Evolutionary conservation across 1,140 invertebrate species (phyloP), one percentile per base, ranked within the genome.

Genomic region (Drosophila simulans): DNA sequence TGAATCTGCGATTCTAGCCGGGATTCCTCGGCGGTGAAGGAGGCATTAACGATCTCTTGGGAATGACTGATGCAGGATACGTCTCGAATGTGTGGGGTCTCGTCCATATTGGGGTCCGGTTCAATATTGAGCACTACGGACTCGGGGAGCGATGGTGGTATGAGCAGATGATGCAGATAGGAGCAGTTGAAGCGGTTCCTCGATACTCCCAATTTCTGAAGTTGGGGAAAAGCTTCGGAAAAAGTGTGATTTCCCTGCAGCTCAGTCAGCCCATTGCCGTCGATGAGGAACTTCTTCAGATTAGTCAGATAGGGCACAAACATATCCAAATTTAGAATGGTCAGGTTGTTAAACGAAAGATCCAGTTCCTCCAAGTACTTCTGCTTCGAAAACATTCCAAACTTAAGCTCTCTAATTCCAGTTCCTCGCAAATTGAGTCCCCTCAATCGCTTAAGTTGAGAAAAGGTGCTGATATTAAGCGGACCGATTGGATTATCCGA

Each of bases 321-420:
- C 7, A 92, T 55, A 48, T 92, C 85, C 74, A 92, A 54, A 74
- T 92, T 92, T 17, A 92, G 74, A 20, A 46, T 58, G 35, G 74
- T 90, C 27, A 92, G 51, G 52, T 92, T 92, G 60, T 92, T 92
- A 43, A 85, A 92, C 0, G 91, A 85, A 37, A 92, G 48, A 22
- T 92, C 90, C 4, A 92, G 71, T n/a, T 65, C 75, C 52, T 92
- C 91, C 5, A 92, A 53, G 39, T 72, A 73, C 17, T 65, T 79
- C 25, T 89, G 83, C 42, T 92, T 91, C 10, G 91, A 91, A 66
- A 92, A 90, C 82, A 92, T 92, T 27, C 91, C 91, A 13, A 90
- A 92, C 3, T 79, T 78, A 0, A 92, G 63, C 17, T 78, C 54
- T 0, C 40, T 64, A 5, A 92, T 66, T 2, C 89, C 83, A n/a